Conservation (phyloP, 2,888 invertebrate genomes). For the Mimas tiliae region DNA sequence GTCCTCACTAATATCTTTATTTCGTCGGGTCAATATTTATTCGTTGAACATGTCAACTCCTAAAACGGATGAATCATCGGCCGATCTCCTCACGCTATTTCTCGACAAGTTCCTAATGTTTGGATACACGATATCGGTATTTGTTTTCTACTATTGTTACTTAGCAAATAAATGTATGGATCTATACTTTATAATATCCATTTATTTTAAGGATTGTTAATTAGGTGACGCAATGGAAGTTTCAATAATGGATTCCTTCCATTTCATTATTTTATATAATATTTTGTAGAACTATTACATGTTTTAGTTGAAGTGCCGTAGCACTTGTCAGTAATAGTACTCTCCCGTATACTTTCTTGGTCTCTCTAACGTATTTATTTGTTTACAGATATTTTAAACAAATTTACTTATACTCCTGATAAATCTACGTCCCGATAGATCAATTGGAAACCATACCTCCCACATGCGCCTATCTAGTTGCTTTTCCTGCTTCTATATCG, state of each 20-base stretch:
- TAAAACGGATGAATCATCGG: constrained; percentile 11
- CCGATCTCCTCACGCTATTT: background rate
- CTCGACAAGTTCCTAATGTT: constrained; percentile 9
- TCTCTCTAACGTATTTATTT: no score
- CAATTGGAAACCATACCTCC: background rate
- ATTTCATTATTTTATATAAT: no score
- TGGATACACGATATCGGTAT: constrained; percentile 9
- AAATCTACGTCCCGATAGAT: background rate
- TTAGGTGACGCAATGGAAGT: background rate
- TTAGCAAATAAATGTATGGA: background rate
- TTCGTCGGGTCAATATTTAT: constrained; percentile 12
- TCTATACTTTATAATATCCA: background rate
- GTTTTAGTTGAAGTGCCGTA: no score
- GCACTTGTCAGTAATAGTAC: no score
- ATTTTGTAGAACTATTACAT: no score
- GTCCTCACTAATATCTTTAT: constrained; percentile 6
- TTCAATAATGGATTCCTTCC: no score
- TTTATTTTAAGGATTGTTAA: constrained; percentile 1
- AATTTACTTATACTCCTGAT: no score
- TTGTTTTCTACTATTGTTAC: background rate
- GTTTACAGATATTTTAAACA: no score
- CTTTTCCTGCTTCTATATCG: background rate
- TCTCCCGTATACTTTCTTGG: no score
- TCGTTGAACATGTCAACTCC: constrained; percentile 15
- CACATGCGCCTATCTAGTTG: background rate